Evolutionary conservation across 2,797 vertebrate genomes (phyloP).

Genomic region (Dicrostonyx torquatus): DNA sequence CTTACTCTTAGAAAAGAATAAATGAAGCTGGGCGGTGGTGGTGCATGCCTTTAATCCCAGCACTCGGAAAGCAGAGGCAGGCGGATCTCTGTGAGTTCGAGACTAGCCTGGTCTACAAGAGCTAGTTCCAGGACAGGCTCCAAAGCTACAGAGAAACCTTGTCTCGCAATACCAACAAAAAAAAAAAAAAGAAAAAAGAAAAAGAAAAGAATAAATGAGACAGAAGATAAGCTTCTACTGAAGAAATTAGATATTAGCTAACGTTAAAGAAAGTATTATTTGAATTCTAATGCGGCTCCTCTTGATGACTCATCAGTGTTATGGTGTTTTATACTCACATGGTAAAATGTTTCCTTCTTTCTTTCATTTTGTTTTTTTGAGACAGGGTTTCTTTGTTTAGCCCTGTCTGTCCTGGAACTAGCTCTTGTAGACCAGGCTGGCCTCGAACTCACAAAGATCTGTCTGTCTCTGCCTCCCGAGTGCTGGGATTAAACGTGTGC

Average conservation of each 20-base stretch:
- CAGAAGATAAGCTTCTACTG: neutral
- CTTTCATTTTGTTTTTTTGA: neutral
- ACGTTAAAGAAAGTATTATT: neutral
- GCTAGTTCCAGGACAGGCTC: too few relatives aligned
- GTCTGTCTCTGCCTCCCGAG: neutral
- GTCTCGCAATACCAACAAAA: too few relatives aligned
- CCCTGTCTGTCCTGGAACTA: neutral
- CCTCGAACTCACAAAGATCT: neutral
- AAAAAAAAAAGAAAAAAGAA: too few relatives aligned
- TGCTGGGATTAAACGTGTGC: neutral
- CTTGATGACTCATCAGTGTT: neutral
- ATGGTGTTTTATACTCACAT: neutral
- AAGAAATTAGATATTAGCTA: conserved; percentile 36
- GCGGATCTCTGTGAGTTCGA: too few relatives aligned
- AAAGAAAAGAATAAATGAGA: neutral
- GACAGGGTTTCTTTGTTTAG: neutral
- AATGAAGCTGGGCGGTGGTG: too few relatives aligned
- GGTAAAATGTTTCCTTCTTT: neutral
- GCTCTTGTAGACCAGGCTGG: neutral
- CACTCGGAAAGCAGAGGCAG: too few relatives aligned
- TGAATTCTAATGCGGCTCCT: neutral
- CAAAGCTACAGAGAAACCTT: too few relatives aligned
- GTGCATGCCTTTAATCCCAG: too few relatives aligned
- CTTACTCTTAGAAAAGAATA: conserved; percentile 5
- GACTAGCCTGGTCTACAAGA: too few relatives aligned